Evolutionary conservation across 2,888 invertebrate genomes (phyloP), one percentile per base, ranked within the genome.

Genomic region (Brachyopa scutellaris): DNA sequence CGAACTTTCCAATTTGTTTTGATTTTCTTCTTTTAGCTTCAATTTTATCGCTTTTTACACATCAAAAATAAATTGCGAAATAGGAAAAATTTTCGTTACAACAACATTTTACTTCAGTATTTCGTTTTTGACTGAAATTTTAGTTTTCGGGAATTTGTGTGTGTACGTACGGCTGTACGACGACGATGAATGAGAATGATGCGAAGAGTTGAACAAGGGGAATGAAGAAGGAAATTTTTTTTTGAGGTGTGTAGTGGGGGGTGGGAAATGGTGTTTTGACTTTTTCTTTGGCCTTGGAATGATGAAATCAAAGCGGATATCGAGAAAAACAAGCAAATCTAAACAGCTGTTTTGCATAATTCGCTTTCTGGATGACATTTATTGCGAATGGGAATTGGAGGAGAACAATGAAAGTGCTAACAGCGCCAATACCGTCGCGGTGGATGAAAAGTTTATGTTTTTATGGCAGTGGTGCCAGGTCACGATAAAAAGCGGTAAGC

Each of bases 261-360:
- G 29, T 0, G 51, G 40, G 29, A 31, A 40, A 5, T 47, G 11
- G n/a, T 70, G 55, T 77, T 82, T 72, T 82, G 82, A 55, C 47
- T 77, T 77, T 77, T 77, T 47, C 59, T 67, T 55, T 82, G 76
- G 82, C 77, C 82, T 82, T 77, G 82, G 33, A 66, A 82, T n/a
- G 9, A 57, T 36, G 33, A 59, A 9, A 21, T 13, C 26, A 64
- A 72, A 61, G 29, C 11, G 29, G 42, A 59, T 13, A 13, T 7
- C 15, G 17, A 4, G 17, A 80, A 61, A 67, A 76, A 76, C 55
- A 45, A 76, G 29, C 42, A 76, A 64, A 59, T 29, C 7, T 9
- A 59, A 40, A 23, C 70, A 76, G 62, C 21, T 73, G 61, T 67
- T 79, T 79, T 67, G 55, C 38, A 62, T 33, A 49, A 79, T 42